A percentile compares a stretch with the other conserved stretches of the same genome.
These are phyloP conservation scores for Cromileptes altivelis DNA, from an alignment of 2,113 vertebrate species.

Conservation along the genomic window DNA sequence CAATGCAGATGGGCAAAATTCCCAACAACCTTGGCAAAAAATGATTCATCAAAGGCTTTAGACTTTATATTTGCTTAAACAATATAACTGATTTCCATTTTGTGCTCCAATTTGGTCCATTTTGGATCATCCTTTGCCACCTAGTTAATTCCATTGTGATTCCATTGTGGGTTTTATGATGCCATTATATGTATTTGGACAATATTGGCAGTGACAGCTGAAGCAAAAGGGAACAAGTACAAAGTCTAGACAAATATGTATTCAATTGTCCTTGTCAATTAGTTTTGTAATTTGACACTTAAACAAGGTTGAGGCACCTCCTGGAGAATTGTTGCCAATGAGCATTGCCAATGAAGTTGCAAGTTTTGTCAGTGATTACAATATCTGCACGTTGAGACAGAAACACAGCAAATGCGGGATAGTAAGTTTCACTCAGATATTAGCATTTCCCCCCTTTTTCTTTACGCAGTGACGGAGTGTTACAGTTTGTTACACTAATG, in stretches of 20 bases:
- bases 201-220: neutral
- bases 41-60: neutral
- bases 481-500: slow-evolving; percentile 11
- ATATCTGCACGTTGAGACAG: slow-evolving; percentile 53
- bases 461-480: neutral
- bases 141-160: neutral
- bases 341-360: slow-evolving; percentile 41
- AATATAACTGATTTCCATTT: neutral
- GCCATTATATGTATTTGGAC: neutral
- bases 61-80: neutral
- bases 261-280: neutral
- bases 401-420: slow-evolving; percentile 68
- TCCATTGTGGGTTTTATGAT: neutral
- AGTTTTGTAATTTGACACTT: neutral
- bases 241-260: neutral
- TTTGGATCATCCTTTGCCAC: neutral
- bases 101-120: neutral
- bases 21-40: slow-evolving; percentile 2
- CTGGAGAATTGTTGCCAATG: slow-evolving; percentile 28
- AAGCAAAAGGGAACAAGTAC: neutral
- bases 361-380: slow-evolving; percentile 8
- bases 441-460: neutral
- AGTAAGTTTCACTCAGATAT: neutral
- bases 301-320: neutral
- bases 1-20: slow-evolving; percentile 53